phyloP scores from a whole-genome alignment of 2,797 vertebrate genomes.

The Sebastes hubbsi region DNA sequence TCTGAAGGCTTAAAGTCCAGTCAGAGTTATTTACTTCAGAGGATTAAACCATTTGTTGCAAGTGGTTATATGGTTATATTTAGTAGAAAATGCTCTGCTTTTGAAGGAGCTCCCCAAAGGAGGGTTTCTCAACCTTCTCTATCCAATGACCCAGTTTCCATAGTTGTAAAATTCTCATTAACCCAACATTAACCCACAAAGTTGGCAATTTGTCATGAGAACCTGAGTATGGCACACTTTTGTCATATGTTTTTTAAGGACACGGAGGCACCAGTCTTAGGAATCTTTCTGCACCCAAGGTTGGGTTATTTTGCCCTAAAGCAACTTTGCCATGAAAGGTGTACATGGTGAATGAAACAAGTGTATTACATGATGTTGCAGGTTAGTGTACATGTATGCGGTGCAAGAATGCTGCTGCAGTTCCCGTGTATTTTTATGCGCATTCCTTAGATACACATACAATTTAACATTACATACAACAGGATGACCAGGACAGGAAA shows the following conservation, averaged over 20 bases:
- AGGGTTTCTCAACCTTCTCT: not conserved
- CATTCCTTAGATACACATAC: not conserved
- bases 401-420: not conserved
- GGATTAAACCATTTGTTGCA: not conserved
- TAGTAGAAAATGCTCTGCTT: not conserved
- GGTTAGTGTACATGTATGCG: not conserved
- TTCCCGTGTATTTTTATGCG: not conserved
- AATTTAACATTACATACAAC: not conserved
- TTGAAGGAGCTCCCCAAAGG: not conserved
- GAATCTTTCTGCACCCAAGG: not conserved
- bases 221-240: not conserved
- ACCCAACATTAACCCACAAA: not conserved
- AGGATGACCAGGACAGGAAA: not conserved
- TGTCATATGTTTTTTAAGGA: not conserved
- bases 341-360: no score
- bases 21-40: not conserved
- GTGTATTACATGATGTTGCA: not conserved
- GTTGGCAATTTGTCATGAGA: not conserved
- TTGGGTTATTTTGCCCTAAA: not conserved
- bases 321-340: not conserved
- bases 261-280: not conserved
- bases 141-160: not conserved
- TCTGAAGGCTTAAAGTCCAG: slow-evolving; percentile 5
- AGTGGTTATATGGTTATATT: not conserved
- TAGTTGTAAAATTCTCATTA: not conserved